Evolutionary conservation across 2,888 invertebrate species (phyloP).

Genomic region (Elysia crispata): DNA sequence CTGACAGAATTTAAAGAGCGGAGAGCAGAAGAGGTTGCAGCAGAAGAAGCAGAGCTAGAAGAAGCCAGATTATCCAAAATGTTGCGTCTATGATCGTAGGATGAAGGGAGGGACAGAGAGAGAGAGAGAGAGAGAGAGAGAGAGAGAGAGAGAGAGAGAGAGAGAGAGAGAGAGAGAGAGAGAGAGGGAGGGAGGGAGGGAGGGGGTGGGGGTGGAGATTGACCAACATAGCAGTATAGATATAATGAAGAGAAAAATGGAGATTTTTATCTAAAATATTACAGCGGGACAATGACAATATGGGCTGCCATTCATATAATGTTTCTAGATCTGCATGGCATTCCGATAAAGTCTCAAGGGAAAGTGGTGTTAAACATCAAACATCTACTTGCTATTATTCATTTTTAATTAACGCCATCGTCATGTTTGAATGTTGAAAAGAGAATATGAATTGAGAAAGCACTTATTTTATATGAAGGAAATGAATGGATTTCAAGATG

Average conservation of each 20-base stretch:
- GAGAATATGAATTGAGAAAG: no score
- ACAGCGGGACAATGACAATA: no score
- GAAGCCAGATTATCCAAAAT: constrained; percentile 93
- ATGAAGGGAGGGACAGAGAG: constrained; percentile 10
- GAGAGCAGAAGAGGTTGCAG: constrained; percentile 84
- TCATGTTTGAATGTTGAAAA: no score
- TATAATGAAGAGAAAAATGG: background rate
- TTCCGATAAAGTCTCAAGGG: background rate
- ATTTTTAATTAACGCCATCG: no score
- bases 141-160: constrained; percentile 23
- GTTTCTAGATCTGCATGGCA: background rate
- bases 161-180: constrained; percentile 13
- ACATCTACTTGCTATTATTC: no score
- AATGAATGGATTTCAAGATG: no score
- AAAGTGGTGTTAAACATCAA: no score
- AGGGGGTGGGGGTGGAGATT: background rate
- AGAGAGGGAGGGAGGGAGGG: constrained; percentile 16
- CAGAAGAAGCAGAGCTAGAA: constrained; percentile 87
- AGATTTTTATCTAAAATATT: no score
- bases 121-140: constrained; percentile 3
- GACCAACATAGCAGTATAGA: no score
- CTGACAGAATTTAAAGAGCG: constrained; percentile 88
- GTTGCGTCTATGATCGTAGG: constrained; percentile 81
- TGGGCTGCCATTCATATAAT: constrained; percentile 22
- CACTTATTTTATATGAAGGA: no score